These are phyloP conservation scores for Cosmia pyralina DNA, from an alignment of 2,888 invertebrate genomes.

Conservation along the genomic window DNA sequence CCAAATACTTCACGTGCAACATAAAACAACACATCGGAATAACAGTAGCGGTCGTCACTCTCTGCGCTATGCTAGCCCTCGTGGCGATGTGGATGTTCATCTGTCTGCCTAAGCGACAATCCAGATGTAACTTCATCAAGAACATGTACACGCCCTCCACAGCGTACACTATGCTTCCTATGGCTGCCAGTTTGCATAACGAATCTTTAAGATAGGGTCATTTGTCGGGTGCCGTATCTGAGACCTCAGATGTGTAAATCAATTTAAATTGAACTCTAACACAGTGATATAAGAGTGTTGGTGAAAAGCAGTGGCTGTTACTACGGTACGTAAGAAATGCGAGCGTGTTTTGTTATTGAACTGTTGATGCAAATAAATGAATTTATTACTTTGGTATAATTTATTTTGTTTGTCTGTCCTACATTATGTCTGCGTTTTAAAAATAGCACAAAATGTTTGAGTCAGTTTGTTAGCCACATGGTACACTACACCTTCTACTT, in stretches of 20 bases:
- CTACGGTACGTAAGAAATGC: neutral
- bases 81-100: constrained; percentile 82
- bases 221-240: no score
- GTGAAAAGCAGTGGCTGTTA: neutral
- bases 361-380: constrained; percentile 37
- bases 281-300: neutral
- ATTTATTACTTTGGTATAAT: constrained; percentile 49
- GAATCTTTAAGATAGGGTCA: constrained; percentile 28
- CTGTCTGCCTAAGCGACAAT: constrained; percentile 74
- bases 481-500: no score
- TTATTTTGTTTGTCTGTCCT: neutral
- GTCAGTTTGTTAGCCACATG: no score
- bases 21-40: constrained; percentile 64
- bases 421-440: no score
- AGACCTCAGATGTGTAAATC: neutral
- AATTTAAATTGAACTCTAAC: neutral
- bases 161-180: constrained; percentile 77
- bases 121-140: constrained; percentile 68
- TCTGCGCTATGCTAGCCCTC: constrained; percentile 72
- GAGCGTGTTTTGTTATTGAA: constrained; percentile 10
- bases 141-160: constrained; percentile 71
- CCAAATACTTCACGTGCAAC: constrained; percentile 83
- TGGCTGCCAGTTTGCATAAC: constrained; percentile 54
- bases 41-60: constrained; percentile 70
- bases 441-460: no score